Evolutionary conservation across 2,113 vertebrate genomes (phyloP), one percentile per base, ranked within the genome.

Genomic region (Sminthopsis crassicaudata): DNA sequence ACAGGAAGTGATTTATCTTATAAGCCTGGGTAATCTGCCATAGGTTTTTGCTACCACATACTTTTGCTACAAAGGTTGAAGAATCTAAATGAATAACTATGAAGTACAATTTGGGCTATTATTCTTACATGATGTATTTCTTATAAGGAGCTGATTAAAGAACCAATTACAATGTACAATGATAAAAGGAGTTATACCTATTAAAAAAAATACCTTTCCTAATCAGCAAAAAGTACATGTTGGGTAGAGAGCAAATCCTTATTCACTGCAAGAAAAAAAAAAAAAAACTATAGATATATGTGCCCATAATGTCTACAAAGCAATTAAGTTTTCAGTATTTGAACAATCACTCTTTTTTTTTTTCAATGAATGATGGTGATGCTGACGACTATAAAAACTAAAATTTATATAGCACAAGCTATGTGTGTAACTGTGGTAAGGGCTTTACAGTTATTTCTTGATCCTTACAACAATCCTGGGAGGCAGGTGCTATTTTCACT

Each of bases 51-150:
- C n/a, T 57, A 96, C 30, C 90, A 92, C 46, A 96, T 92, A 94
- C n/a, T 24, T 46, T 60, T 60, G 54, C 95, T 97, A 95, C 92
- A 53, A 96, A 97, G 96, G 97, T 96, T 93, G 93, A 88, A 96
- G 90, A 67, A 94, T 76, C 93, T 95, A 93, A 90, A 91, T 91
- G 91, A 30, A 92, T 96, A 94, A 91, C 90, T 95, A 94, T 53
- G 90, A 94, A 54, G 46, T 23, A 88, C 23, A 53, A 52, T 91
- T 76, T 96, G 95, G 91, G 94, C 93, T 95, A 96, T 97, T 94
- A 89, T 84, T 94, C 48, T 96, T 93, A 97, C 92, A 93, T 95
- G 94, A 97, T 97, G 7, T 42, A 97, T 95, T 96, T 93, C 94
- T 89, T 92, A 30, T 3, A 96, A 95, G 46, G 92, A 94, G 0